These are phyloP conservation scores for Neofelis nebulosa DNA, from an alignment of 2,113 vertebrate species.

Conservation along the genomic window DNA sequence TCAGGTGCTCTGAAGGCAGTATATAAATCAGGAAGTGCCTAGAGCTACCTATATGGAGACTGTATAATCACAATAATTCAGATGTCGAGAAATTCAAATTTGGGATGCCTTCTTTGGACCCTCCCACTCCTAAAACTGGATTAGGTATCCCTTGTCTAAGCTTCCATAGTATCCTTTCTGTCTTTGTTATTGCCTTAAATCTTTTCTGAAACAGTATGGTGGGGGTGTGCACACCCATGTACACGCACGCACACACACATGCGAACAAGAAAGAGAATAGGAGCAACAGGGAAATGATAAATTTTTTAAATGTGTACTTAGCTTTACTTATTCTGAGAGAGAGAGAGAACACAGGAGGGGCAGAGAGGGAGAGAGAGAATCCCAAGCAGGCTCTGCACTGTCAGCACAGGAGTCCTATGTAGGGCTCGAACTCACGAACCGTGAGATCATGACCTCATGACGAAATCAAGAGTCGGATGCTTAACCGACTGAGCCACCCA, in stretches of 20 bases:
- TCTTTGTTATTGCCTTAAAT: slow-evolving; percentile 17
- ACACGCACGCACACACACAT: too few relatives aligned
- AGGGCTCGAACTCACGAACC: too few relatives aligned
- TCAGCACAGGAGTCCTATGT: too few relatives aligned
- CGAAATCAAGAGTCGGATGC: too few relatives aligned
- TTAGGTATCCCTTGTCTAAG: not conserved
- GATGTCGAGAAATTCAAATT: not conserved
- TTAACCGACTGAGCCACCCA: not conserved
- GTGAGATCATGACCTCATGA: too few relatives aligned
- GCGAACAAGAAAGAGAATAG: not conserved
- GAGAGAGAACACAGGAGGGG: not conserved
- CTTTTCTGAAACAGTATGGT: slow-evolving; percentile 9
- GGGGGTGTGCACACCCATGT: not conserved
- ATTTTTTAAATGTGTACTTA: too few relatives aligned
- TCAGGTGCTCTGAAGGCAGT: not conserved
- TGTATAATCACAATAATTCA: not conserved
- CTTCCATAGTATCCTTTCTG: not conserved
- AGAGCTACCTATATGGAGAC: not conserved
- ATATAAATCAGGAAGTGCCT: not conserved
- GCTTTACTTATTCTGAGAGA: not conserved
- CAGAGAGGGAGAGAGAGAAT: too few relatives aligned
- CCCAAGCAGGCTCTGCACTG: too few relatives aligned
- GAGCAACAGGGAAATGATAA: not conserved
- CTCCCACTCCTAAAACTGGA: not conserved
- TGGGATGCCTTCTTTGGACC: not conserved